Conservation (phyloP, 2,888 invertebrate species). For the Sesia apiformis region DNA sequence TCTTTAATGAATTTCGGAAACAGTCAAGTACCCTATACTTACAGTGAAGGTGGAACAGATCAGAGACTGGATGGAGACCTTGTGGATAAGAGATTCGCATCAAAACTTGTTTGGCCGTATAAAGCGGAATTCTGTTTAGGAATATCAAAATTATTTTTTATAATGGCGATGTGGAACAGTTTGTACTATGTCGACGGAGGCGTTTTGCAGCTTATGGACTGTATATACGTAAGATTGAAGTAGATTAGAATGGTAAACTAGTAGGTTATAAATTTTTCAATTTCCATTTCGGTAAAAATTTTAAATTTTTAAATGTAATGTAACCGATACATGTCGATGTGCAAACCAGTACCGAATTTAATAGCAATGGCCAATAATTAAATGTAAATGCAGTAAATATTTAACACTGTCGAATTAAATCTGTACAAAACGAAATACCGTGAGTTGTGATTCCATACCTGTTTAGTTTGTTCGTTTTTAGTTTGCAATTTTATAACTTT, state of each 20-base stretch:
- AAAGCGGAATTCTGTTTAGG: slow-evolving; percentile 43
- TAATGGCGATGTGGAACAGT: slow-evolving; percentile 43
- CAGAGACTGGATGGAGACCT: not conserved
- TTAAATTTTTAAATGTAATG: slow-evolving; percentile 7
- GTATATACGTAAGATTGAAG: slow-evolving; percentile 58
- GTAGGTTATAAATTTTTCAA: slow-evolving; percentile 21
- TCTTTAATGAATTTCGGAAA: too few species aligned
- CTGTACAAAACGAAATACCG: slow-evolving; percentile 66
- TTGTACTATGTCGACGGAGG: slow-evolving; percentile 28
- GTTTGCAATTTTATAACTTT: too few species aligned
- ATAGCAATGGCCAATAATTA: slow-evolving; percentile 51
- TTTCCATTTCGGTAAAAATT: slow-evolving; percentile 17
- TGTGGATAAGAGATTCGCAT: not conserved
- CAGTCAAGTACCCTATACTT: too few species aligned
- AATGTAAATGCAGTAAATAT: slow-evolving; percentile 68
- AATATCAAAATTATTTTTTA: slow-evolving; percentile 49
- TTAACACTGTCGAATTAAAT: slow-evolving; percentile 72
- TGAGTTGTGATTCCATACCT: slow-evolving; percentile 50
- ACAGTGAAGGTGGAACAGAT: too few species aligned
- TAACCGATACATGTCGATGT: slow-evolving; percentile 23
- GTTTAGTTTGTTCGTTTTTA: not conserved
- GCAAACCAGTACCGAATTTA: slow-evolving; percentile 58
- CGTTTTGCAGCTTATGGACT: slow-evolving; percentile 14
- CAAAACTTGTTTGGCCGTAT: not conserved
- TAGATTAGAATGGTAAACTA: slow-evolving; percentile 11